Evolutionary conservation across 2,797 vertebrate species (phyloP).

Genomic region (Peromyscus attwateri): DNA sequence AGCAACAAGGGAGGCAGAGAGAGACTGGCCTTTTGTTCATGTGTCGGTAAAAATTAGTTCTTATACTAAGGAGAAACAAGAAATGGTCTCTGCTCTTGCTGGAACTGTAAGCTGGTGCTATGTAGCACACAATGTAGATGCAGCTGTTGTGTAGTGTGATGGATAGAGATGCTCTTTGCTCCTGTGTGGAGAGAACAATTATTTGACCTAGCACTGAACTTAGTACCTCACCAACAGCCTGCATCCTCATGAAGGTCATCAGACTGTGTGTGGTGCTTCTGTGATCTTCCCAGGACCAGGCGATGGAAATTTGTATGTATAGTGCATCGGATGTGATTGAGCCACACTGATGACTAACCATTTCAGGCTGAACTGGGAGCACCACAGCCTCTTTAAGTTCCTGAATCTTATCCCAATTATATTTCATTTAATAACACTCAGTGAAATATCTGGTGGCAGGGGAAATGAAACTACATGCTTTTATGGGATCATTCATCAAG

Average conservation of each 20-base stretch:
- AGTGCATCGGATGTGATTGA: not conserved
- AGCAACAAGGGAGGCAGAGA: not conserved
- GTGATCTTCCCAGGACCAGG: not conserved
- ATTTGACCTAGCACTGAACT: slow-evolving; percentile 44
- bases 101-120: not conserved
- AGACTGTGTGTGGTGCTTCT: not conserved
- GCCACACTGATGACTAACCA: slow-evolving; percentile 67
- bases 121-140: not conserved
- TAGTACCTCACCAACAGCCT: not conserved
- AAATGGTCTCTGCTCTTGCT: not conserved
- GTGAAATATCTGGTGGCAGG: slow-evolving; percentile 95
- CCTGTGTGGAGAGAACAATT: not conserved
- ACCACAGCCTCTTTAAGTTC: slow-evolving; percentile 83
- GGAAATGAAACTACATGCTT: slow-evolving; percentile 97
- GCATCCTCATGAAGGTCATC: not conserved
- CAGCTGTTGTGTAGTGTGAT: not conserved
- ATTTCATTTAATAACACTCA: slow-evolving; percentile 96
- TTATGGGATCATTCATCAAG: slow-evolving; percentile 99
- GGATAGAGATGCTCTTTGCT: slow-evolving; percentile 10
- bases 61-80: not conserved
- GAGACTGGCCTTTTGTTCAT: not conserved
- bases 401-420: slow-evolving; percentile 94
- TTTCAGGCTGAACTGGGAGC: slow-evolving; percentile 77
- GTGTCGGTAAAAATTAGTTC: not conserved
- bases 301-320: slow-evolving; percentile 50